Evolutionary conservation across 2,113 vertebrate species (phyloP).

Genomic region (Lamprotornis superbus): DNA sequence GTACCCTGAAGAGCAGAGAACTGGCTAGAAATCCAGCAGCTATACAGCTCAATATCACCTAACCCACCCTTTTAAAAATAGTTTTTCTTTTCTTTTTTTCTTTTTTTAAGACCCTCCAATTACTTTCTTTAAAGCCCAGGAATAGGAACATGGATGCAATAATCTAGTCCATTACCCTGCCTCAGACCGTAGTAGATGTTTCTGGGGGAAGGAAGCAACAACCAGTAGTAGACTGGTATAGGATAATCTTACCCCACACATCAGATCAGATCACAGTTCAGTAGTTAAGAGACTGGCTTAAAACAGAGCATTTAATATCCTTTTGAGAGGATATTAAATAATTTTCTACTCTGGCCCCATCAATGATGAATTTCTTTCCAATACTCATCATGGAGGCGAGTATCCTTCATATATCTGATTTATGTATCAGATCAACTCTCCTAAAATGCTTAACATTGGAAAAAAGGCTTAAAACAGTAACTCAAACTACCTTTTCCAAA

Average conservation of each 20-base stretch:
- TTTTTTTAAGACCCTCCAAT: not conserved
- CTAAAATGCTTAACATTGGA: not conserved
- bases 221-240: not conserved
- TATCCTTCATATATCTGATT: not conserved
- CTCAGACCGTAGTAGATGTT: constrained; percentile 37
- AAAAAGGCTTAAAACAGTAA: not conserved
- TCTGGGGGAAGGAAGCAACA: not conserved
- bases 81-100: too few relatives aligned
- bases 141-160: not conserved
- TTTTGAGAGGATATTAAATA: not conserved
- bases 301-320: not conserved
- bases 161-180: not conserved
- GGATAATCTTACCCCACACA: not conserved
- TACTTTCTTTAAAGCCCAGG: not conserved
- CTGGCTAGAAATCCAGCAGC: not conserved
- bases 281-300: not conserved
- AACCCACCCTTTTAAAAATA: not conserved
- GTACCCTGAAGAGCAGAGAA: not conserved
- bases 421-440: not conserved
- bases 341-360: not conserved
- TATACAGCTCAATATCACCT: not conserved
- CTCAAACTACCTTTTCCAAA: not conserved
- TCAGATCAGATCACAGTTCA: not conserved
- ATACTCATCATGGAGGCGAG: not conserved
- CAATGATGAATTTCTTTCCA: not conserved